A percentile compares a stretch with the other conserved stretches of the same genome.
These are phyloP conservation scores for Natrix natrix DNA, from an alignment of 2,797 vertebrate species.

Conservation along the genomic window DNA sequence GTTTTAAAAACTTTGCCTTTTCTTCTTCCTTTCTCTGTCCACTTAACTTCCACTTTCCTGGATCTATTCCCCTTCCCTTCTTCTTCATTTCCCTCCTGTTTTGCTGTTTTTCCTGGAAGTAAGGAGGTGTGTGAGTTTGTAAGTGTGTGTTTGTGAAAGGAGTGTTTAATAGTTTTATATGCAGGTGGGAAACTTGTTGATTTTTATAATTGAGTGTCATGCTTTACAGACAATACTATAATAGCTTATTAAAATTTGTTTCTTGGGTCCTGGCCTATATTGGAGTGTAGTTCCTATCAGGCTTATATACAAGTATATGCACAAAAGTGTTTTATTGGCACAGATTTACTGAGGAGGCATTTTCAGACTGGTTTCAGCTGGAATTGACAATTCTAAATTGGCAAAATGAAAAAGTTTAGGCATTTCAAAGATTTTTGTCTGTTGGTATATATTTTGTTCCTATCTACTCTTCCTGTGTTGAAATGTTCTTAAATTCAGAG, in stretches of 20 bases:
- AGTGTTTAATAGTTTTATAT: not conserved
- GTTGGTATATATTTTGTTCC: not conserved
- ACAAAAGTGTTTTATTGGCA: not conserved
- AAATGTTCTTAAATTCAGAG: not conserved
- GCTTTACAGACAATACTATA: not conserved
- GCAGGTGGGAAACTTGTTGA: not conserved
- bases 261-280: not conserved
- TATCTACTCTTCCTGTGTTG: not conserved
- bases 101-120: not conserved
- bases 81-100: not conserved
- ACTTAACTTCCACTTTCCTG: not conserved
- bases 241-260: not conserved
- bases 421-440: not conserved
- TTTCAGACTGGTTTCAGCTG: not conserved
- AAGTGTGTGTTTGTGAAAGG: not conserved
- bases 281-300: not conserved
- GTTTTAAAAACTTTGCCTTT: not conserved
- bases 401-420: not conserved
- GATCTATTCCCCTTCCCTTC: not conserved
- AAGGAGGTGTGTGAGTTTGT: not conserved
- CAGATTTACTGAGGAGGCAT: not conserved
- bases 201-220: not conserved
- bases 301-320: not conserved
- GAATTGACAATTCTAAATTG: not conserved
- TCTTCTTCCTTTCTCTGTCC: not conserved